Base-by-base conservation (phyloP, 2,797 vertebrate genomes). In the Amblyopsis hoosieri region DNA sequence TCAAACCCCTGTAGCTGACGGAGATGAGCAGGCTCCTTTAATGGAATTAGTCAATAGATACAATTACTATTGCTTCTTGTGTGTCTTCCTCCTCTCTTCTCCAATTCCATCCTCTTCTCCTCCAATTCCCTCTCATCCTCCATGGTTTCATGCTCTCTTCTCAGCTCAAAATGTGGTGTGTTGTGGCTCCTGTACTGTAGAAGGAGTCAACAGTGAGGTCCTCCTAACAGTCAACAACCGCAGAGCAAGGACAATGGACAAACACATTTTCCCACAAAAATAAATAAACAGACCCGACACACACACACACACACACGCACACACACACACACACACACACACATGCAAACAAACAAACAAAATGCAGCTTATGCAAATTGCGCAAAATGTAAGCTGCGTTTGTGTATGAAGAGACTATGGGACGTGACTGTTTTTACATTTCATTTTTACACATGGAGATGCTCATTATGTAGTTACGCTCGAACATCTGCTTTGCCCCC, bases 191-290 rank as follows among this genome's bases (percentile, higher is more conserved):
- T 91, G 23, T 29, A 89, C 81, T 84, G 69, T 76, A 88, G 82
- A 91, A 94, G 93, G 93, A 91, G 76, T 93, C 94, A 95, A 92
- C 93, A 92, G 91, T 89, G 91, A 93, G 88, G 86, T 94, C 93
- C 57, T 83, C 68, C 75, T 91, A 92, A 89, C 94, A 93, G 90
- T 90, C 91, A 90, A 87, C 94, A 95, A 94, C 94, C 96, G 95
- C 75, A 88, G 89, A 78, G 87, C 69, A 87, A 87, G 87, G 60
- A 90, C 91, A 85, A 82, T 80, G 75, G 90, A 90, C 23, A 90
- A 93, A 92, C 81, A 80, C 75, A 87, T 86, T 88, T 88, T 79
- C 63, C 67, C 80, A 80, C 54, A 46, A 62, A 78, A 54, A 79
- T 75, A 87, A 87, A 84, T 80, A 86, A 92, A 85, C 82, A 85